These are phyloP conservation scores for Leucophenga maculata DNA, from an alignment of 2,888 invertebrate genomes.

Conservation along the genomic window DNA sequence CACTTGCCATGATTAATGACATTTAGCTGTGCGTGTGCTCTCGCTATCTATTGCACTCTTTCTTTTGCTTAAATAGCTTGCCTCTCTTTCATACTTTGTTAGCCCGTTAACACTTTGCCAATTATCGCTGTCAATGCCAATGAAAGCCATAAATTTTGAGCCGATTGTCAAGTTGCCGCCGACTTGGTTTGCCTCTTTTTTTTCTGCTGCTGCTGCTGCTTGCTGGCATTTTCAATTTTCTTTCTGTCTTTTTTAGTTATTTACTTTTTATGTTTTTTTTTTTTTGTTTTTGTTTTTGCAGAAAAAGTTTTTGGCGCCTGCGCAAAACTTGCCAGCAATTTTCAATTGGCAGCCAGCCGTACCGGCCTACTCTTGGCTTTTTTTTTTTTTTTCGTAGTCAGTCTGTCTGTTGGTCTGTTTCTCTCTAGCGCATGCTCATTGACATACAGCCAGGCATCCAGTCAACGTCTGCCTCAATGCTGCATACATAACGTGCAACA, in stretches of 20 bases:
- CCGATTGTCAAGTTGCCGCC: conserved; percentile 33
- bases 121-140: conserved; percentile 60
- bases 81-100: background rate
- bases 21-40: conserved; percentile 32
- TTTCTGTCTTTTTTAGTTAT: background rate
- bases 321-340: conserved; percentile 10
- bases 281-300: conserved; percentile 45
- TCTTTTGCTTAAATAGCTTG: conserved; percentile 26
- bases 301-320: conserved; percentile 9
- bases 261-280: background rate
- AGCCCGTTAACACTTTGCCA: conserved; percentile 37
- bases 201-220: conserved; percentile 8
- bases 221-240: background rate
- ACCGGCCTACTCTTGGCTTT: background rate
- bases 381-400: background rate
- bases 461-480: background rate
- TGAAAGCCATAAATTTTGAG: conserved; percentile 59
- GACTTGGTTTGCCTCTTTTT: background rate
- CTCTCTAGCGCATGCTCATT: background rate
- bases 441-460: background rate
- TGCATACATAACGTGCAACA: no score
- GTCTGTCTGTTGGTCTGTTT: background rate
- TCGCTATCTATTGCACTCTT: conserved; percentile 21
- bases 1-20: conserved; percentile 44
- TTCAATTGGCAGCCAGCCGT: background rate